Base-by-base conservation (phyloP, 2,113 vertebrate genomes). In the Psophia crepitans region DNA sequence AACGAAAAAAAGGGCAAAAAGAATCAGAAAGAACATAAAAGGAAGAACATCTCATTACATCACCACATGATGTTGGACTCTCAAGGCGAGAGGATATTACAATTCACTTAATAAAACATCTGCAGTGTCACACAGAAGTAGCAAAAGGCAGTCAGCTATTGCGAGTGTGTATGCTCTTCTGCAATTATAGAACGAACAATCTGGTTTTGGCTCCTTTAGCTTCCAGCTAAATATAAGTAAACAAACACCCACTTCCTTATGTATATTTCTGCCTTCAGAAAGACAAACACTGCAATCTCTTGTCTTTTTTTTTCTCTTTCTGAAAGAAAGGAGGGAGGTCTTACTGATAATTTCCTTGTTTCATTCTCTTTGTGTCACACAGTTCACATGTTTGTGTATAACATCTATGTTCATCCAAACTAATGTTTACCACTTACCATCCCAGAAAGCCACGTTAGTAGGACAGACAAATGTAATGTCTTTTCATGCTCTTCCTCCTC, bases 81-180 rank as follows among this genome's bases (percentile, higher is more conserved):
- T 95, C 49, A 93, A 95, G 90, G 87, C 0, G 0, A 97, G 39
- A 93, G 41, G n/a, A 85, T 94, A 96, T 92, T 95, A 63, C 87
- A 94, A 93, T 90, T 93, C 84, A 83, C 70, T 97, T 97, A 90
- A 94, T 95, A 93, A 96, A 97, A 93, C 66, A 92, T 95, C 92
- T 75, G 54, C 73, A 97, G 58, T 81, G 76, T 83, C 70, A 80
- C 68, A 87, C 26, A 81, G 63, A 94, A 95, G 77, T 53, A 90
- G 84, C 66, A 90, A 97, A 92, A 97, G 43, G 44, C 87, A 95
- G 79, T 83, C 56, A 96, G 74, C 61, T 93, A 73, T 77, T 91
- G 32, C 71, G 90, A 97, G 75, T 22, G 5, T 43, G 33, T 61
- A 51, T 86, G 43, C 12, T 75, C 8, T 66, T 68, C 70, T 65